phyloP scores from a whole-genome alignment of 2,797 vertebrate species.

The Propithecus deckenii region DNA sequence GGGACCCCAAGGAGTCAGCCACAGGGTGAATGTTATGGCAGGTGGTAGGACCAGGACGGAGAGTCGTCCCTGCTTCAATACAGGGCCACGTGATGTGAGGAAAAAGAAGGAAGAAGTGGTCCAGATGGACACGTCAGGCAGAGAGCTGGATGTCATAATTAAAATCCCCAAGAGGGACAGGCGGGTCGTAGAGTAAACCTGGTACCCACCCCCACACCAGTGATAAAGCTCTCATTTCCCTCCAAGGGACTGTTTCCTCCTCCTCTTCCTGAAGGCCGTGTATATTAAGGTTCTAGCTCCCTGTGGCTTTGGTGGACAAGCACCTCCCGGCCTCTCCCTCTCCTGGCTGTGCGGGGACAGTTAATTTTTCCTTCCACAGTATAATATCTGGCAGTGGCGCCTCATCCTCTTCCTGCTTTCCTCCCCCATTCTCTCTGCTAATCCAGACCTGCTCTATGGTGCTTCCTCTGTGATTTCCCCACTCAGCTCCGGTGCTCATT shows the following conservation, averaged over 20 bases:
- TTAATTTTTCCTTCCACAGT: not conserved
- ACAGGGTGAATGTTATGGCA: fast-evolving
- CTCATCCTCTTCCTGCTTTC: not conserved
- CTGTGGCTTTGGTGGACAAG: fast-evolving
- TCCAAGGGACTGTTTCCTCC: not conserved
- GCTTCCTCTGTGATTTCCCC: not conserved
- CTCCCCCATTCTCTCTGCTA: not conserved
- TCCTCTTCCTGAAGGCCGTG: not conserved
- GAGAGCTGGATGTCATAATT: not conserved
- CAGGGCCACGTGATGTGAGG: not conserved
- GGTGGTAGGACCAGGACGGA: not conserved
- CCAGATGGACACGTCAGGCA: not conserved
- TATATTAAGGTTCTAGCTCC: not conserved
- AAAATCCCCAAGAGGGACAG: not conserved
- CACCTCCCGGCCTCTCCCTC: not conserved
- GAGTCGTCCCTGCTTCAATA: not conserved
- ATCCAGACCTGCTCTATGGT: fast-evolving
- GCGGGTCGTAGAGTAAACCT: not conserved
- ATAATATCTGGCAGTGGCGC: not conserved
- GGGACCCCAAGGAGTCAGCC: not conserved
- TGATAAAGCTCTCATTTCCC: not conserved
- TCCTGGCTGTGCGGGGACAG: fast-evolving
- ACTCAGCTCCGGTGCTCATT: fast-evolving
- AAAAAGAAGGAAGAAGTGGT: not conserved
- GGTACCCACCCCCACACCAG: not conserved